Evolutionary conservation across 2,888 invertebrate species (phyloP).

Genomic region (Pantelozetes paolii): DNA sequence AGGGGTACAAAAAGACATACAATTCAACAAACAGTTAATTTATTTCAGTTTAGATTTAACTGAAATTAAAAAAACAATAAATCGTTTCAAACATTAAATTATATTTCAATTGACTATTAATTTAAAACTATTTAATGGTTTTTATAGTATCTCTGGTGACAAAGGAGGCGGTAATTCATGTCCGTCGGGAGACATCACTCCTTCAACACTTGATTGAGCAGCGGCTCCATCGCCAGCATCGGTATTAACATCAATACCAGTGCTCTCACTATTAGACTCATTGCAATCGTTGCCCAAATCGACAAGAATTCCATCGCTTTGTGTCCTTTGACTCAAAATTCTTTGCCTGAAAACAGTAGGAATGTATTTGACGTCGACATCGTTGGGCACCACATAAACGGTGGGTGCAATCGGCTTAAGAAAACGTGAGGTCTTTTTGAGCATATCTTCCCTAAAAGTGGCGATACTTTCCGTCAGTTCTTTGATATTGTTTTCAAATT

Average conservation of each 20-base stretch:
- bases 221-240: background rate
- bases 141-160: background rate
- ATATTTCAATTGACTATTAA: background rate
- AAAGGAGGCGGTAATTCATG: background rate
- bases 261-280: background rate
- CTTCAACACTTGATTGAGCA: background rate
- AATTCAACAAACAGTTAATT: too few relatives aligned
- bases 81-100: too few relatives aligned
- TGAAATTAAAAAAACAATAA: too few relatives aligned
- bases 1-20: too few relatives aligned
- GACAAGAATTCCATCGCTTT: constrained; percentile 42
- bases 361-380: constrained; percentile 43
- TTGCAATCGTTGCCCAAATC: constrained; percentile 35
- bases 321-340: constrained; percentile 34
- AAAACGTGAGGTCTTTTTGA: background rate
- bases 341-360: constrained; percentile 42
- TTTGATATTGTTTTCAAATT: constrained; percentile 33
- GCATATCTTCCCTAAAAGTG: constrained; percentile 27
- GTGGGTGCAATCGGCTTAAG: constrained; percentile 7
- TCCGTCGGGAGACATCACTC: background rate
- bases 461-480: constrained; percentile 34
- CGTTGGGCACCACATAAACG: constrained; percentile 42
- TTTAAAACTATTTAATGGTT: background rate
- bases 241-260: background rate
- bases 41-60: too few relatives aligned